phyloP scores from a whole-genome alignment of 2,797 vertebrate species.

The Sebastes minor region DNA sequence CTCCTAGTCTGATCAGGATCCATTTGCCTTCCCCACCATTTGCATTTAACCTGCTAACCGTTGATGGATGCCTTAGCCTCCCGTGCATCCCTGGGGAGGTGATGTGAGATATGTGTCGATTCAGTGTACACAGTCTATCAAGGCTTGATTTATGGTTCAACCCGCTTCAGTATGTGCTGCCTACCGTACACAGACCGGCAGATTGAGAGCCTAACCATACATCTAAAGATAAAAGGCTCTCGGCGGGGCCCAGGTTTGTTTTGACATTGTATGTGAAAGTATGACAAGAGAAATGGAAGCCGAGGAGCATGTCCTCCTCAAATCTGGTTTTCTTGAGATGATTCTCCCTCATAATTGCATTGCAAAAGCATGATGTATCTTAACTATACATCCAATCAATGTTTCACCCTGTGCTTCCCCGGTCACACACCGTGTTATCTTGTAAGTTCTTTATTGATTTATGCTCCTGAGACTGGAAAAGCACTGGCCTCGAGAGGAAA shows the following conservation, averaged over 20 bases:
- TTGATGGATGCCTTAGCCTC: conserved; percentile 41
- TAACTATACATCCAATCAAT: conserved; percentile 31
- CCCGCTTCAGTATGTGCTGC: background rate
- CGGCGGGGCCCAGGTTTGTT: background rate
- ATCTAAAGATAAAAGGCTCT: conserved; percentile 15
- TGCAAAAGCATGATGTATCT: conserved; percentile 10
- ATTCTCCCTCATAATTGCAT: background rate
- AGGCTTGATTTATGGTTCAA: conserved; percentile 42
- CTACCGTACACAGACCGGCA: background rate
- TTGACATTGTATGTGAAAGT: conserved; percentile 1
- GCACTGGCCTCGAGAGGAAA: conserved; percentile 33
- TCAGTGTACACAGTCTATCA: conserved; percentile 30
- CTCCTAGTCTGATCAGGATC: conserved; percentile 26
- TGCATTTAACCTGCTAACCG: conserved; percentile 39
- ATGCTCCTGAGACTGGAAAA: conserved; percentile 35
- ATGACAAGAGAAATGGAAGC: background rate
- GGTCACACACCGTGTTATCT: conserved; percentile 34
- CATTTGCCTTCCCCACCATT: conserved; percentile 29
- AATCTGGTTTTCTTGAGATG: background rate
- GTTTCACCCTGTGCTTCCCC: conserved; percentile 15
- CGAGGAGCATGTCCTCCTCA: background rate
- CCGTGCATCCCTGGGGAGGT: conserved; percentile 10
- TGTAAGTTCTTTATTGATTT: conserved; percentile 58
- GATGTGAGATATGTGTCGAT: conserved; percentile 46
- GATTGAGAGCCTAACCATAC: background rate